phyloP scores from a whole-genome alignment of 2,797 vertebrate species.

The Sebastes taczanowskii region DNA sequence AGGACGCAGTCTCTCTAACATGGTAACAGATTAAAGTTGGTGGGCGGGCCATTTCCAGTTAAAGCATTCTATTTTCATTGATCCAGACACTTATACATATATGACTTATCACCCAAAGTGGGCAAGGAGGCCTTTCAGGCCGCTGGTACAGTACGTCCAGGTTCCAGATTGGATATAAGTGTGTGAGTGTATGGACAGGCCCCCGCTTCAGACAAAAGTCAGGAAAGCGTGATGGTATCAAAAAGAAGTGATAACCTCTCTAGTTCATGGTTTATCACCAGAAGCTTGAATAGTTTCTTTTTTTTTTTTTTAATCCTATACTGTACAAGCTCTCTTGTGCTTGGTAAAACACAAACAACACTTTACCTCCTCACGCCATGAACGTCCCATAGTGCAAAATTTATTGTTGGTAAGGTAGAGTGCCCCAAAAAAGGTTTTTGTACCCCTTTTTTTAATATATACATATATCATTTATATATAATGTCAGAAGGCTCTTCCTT shows the following conservation, averaged over 20 bases:
- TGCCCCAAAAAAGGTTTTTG: slow-evolving; percentile 85
- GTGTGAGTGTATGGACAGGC: slow-evolving; percentile 79
- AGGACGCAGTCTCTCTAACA: slow-evolving; percentile 71
- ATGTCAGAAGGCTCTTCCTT: slow-evolving; percentile 88
- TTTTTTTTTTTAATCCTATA: slow-evolving; percentile 70
- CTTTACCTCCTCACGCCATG: slow-evolving; percentile 82
- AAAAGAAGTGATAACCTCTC: slow-evolving; percentile 76
- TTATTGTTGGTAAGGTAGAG: slow-evolving; percentile 90
- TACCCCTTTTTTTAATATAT: slow-evolving; percentile 82
- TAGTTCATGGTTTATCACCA: slow-evolving; percentile 78
- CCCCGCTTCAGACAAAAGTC: slow-evolving; percentile 82
- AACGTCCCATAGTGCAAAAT: slow-evolving; percentile 91
- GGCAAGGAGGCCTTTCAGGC: slow-evolving; percentile 76
- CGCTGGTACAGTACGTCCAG: slow-evolving; percentile 69
- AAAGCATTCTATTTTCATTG: slow-evolving; percentile 79
- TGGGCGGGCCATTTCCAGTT: slow-evolving; percentile 76
- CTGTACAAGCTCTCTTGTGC: slow-evolving; percentile 86
- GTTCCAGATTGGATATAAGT: slow-evolving; percentile 68
- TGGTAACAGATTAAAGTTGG: slow-evolving; percentile 70
- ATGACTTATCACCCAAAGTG: slow-evolving; percentile 64
- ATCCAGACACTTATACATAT: slow-evolving; percentile 73
- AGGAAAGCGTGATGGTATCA: slow-evolving; percentile 79
- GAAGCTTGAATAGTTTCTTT: slow-evolving; percentile 78
- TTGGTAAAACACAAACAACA: slow-evolving; percentile 83
- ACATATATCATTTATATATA: slow-evolving; percentile 88